Evolutionary conservation across 2,888 invertebrate genomes (phyloP), one percentile per base, ranked within the genome.

Genomic region (Cylindroiulus punctatus): DNA sequence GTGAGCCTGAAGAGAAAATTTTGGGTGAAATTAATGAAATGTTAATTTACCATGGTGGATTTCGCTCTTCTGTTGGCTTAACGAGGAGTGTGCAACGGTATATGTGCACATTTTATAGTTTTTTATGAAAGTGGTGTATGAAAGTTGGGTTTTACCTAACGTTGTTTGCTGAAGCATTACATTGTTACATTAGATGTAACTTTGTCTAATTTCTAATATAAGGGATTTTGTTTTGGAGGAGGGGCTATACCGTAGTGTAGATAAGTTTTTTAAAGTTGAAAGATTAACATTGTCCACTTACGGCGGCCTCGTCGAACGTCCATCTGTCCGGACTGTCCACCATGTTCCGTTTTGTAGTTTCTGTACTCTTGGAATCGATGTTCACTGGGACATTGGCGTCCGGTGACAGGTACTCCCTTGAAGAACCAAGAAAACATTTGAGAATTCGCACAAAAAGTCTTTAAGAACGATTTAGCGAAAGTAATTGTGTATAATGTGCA

Each of bases 351-450:
- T 95, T 94, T 0, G 96, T 96, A 87, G 94, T 91, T 90, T 97
- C 97, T 90, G 95, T 95, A 10, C 97, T 96, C 89, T 94, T 94
- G 65, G 98, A 97, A 91, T 99, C 99, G 1, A 99, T 97, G 90
- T 99, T 99, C 88, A 99, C 96, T 0, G 99, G 98, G 89, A 97
- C 98, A 84, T 96, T 95, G 0, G 99, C 99, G 90, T 98, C 98
- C 0, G 96, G 93, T 0, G 96, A 96, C 84, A 99, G 93, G 92
- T 96, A 99, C 91, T 99, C 98, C 89, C 92, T 92, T 10, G 22
- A 47, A 52, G 1, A 7, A 84, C 44, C 32, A 5, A 84, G 7
- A 36, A 22, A 84, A 19, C n/a, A 44, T 42, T 84, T 32, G 30
- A 14, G 14, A 84, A 5, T 22, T 81, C 8, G 32, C 32, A 1